Evolutionary conservation across 1,140 invertebrate genomes (phyloP).

Genomic region (Tribolium castaneum): DNA sequence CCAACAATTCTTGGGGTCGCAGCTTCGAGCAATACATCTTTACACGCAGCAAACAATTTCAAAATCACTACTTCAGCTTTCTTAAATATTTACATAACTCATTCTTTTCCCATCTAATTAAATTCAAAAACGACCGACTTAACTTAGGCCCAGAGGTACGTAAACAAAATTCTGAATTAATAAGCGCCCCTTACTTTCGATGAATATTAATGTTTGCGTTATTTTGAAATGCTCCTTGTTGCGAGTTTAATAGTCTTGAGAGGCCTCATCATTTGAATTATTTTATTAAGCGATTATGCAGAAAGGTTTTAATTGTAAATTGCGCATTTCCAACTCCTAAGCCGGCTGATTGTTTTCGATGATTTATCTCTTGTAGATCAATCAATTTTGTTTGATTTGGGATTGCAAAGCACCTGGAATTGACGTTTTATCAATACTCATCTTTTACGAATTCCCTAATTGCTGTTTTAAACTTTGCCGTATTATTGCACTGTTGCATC

Average conservation of each 20-base stretch:
- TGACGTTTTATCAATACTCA: not conserved
- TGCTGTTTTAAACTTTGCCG: not conserved
- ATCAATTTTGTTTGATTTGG: not conserved
- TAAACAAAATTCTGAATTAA: not conserved
- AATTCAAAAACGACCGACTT: not conserved
- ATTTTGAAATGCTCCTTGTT: not conserved
- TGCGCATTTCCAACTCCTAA: not conserved
- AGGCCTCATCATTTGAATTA: not conserved
- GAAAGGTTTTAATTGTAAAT: not conserved
- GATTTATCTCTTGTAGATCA: not conserved
- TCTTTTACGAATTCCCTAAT: not conserved
- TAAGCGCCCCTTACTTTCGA: not conserved
- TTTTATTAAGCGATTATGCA: not conserved
- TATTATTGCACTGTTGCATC: not conserved
- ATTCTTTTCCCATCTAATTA: not conserved
- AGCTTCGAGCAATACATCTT: not conserved
- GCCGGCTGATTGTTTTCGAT: not conserved
- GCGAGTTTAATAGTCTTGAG: not conserved
- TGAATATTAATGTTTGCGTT: not conserved
- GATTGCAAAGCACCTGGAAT: not conserved
- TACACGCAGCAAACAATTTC: not conserved
- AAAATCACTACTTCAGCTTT: not conserved
- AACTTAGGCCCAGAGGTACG: not conserved
- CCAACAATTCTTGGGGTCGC: not conserved
- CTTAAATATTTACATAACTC: not conserved